Conservation (phyloP, 2,888 invertebrate genomes). For the Notocelia uddmanniana region DNA sequence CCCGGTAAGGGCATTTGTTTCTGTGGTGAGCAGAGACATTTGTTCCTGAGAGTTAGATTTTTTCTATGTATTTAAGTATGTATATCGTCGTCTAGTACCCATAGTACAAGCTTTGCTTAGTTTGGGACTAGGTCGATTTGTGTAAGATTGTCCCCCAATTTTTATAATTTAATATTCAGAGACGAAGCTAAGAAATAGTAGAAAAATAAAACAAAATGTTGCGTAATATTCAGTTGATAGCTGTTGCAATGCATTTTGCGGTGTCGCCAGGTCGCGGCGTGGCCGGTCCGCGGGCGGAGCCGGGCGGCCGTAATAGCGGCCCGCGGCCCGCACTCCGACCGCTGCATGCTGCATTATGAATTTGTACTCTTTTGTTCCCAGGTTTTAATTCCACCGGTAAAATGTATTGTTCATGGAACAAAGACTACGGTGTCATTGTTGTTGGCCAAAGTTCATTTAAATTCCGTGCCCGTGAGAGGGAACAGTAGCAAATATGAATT, state of each 20-base stretch:
- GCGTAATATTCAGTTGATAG: conserved; percentile 13
- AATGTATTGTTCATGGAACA: conserved; percentile 84
- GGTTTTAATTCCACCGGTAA: conserved; percentile 84
- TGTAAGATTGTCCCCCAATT: no score
- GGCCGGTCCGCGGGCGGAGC: conserved; percentile 18
- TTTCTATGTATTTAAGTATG: no score
- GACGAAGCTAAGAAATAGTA: neutral
- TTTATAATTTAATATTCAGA: no score
- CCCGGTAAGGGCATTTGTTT: no score
- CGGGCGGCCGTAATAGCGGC: conserved; percentile 26
- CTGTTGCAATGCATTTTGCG: conserved; percentile 28
- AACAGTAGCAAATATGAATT: conserved; percentile 85
- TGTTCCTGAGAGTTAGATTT: no score
- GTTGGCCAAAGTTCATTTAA: conserved; percentile 85
- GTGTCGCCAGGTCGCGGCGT: conserved; percentile 42
- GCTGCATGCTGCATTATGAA: conserved; percentile 77
- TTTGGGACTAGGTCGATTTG: no score
- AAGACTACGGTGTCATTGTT: conserved; percentile 83
- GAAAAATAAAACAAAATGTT: conserved; percentile 1
- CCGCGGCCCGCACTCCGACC: conserved; percentile 55
- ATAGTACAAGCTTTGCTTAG: no score
- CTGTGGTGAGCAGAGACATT: no score
- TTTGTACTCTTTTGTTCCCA: conserved; percentile 82
- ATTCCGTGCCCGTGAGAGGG: conserved; percentile 81
- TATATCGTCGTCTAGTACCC: no score